Evolutionary conservation across 2,888 invertebrate genomes (phyloP).

Genomic region (Cordylochernes scorpioides): DNA sequence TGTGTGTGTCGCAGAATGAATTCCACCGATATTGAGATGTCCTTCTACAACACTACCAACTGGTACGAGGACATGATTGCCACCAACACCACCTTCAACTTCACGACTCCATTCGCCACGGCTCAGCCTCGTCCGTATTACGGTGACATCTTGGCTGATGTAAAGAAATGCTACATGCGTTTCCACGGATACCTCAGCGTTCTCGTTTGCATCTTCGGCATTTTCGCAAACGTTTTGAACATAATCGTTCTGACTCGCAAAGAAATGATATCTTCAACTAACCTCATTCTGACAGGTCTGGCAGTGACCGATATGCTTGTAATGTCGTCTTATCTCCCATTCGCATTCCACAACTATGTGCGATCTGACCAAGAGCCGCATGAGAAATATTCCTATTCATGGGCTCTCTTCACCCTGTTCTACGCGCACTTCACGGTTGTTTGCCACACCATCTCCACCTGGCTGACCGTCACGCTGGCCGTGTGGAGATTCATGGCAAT

Average conservation of each 20-base stretch:
- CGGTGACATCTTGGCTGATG: constrained; percentile 19
- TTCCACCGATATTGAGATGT: too few relatives aligned
- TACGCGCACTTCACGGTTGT: constrained; percentile 70
- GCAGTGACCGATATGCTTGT: constrained; percentile 76
- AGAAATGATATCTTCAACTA: constrained; percentile 69
- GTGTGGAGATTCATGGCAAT: constrained; percentile 61
- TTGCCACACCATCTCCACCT: constrained; percentile 68
- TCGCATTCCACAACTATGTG: constrained; percentile 50
- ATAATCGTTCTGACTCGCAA: constrained; percentile 62
- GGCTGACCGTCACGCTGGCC: constrained; percentile 68
- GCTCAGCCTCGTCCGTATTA: constrained; percentile 12
- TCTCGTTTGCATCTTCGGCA: constrained; percentile 62
- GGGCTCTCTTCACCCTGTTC: constrained; percentile 60
- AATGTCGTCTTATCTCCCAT: constrained; percentile 70
- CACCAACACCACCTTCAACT: too few relatives aligned
- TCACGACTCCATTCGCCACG: too few relatives aligned
- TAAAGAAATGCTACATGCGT: constrained; percentile 37
- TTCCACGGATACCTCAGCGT: constrained; percentile 62
- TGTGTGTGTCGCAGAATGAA: too few relatives aligned
- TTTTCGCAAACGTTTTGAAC: constrained; percentile 68
- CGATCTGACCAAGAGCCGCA: constrained; percentile 7
- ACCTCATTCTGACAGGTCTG: constrained; percentile 53
- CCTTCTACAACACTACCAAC: too few relatives aligned
- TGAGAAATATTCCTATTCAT: constrained; percentile 33
- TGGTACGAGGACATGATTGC: too few relatives aligned